Percentiles rank a stretch among this genome's conserved stretches.
Evolutionary conservation across 1,140 invertebrate species (phyloP).

Genomic region (Macrobrachium nipponense): DNA sequence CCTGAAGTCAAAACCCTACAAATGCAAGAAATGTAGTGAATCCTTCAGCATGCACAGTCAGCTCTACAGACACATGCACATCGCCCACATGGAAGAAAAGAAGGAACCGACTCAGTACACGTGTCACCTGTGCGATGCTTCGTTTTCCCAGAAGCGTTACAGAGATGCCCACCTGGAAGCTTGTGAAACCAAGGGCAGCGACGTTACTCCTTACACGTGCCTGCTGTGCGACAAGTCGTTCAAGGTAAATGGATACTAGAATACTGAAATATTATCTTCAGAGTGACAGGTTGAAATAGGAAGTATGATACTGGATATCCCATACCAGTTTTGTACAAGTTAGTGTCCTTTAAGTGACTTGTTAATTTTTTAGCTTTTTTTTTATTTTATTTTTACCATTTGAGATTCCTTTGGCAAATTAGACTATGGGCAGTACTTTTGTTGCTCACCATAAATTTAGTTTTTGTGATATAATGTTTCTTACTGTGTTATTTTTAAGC

Average conservation of each 20-base stretch:
- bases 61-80: slow-evolving; percentile 39
- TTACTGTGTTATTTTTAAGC: too few species aligned
- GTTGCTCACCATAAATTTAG: too few species aligned
- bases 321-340: too few species aligned
- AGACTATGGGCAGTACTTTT: too few species aligned
- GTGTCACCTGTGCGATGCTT: slow-evolving; percentile 33
- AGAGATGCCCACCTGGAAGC: slow-evolving; percentile 35
- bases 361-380: too few species aligned
- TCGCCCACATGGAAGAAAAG: slow-evolving; percentile 17
- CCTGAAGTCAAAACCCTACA: slow-evolving; percentile 45
- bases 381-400: too few species aligned
- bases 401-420: too few species aligned
- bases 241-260: slow-evolving; percentile 27
- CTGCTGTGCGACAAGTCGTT: slow-evolving; percentile 39
- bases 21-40: slow-evolving; percentile 34
- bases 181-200: slow-evolving; percentile 26
- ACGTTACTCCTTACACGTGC: slow-evolving; percentile 25
- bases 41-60: slow-evolving; percentile 38
- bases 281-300: too few species aligned
- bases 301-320: too few species aligned
- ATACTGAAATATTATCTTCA: too few species aligned
- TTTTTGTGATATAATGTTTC: too few species aligned
- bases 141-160: slow-evolving; percentile 47
- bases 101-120: not conserved
- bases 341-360: too few species aligned